Evolutionary conservation across 2,888 invertebrate species (phyloP).

Genomic region (Ctenicera cuprea): DNA sequence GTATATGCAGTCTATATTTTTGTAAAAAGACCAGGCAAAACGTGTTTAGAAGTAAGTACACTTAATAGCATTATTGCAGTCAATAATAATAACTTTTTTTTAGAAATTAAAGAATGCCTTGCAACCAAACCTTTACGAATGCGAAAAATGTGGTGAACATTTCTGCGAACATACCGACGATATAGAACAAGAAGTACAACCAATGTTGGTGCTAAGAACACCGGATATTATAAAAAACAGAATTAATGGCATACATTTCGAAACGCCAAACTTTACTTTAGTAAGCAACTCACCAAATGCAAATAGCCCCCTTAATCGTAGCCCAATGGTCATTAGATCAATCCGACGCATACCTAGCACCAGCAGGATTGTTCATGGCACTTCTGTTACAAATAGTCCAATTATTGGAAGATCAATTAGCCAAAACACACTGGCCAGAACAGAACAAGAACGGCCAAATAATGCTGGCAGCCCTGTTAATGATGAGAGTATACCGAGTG

Average conservation of each 20-base stretch:
- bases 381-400: constrained; percentile 33
- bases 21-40: constrained; percentile 82
- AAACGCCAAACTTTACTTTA: constrained; percentile 27
- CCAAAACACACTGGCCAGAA: constrained; percentile 17
- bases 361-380: neutral
- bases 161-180: constrained; percentile 82
- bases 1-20: constrained; percentile 85
- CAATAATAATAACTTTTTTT: too few species aligned
- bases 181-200: constrained; percentile 62
- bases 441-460: constrained; percentile 7
- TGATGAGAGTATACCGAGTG: constrained; percentile 28
- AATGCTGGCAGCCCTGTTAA: neutral
- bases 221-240: constrained; percentile 26
- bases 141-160: constrained; percentile 83
- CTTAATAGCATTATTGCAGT: too few species aligned
- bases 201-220: constrained; percentile 48
- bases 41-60: constrained; percentile 80
- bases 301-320: constrained; percentile 37
- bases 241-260: constrained; percentile 38
- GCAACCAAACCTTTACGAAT: constrained; percentile 85
- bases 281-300: constrained; percentile 21
- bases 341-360: constrained; percentile 10
- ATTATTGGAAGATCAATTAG: constrained; percentile 31
- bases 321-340: constrained; percentile 31
- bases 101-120: constrained; percentile 86